Base-by-base conservation (phyloP, 2,797 vertebrate genomes). In the Salarias fasciatus region DNA sequence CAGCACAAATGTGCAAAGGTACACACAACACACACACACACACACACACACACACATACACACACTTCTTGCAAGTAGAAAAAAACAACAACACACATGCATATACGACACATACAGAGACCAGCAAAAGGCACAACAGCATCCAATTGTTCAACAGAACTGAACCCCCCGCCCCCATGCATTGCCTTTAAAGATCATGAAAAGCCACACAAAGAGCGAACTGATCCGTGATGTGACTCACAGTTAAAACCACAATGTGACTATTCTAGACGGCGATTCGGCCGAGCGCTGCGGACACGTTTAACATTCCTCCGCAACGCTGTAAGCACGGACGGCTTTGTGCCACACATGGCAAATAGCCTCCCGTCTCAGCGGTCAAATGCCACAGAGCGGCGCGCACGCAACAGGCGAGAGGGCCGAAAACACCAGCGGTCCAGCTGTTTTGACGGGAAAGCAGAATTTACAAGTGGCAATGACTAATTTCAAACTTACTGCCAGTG, bases 1-100 rank as follows among this genome's bases (percentile, higher is more conserved):
- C 77, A 63, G 53, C 71, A 79, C 67, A 55, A 84, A 72, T 66
- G 73, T 68, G 70, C 69, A 33, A 53, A 51, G 63, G 51, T 24
- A 69, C 52, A 75, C n/a, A n/a, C n/a, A n/a, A n/a, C n/a, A n/a
- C n/a, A n/a, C 46, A 82, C 55, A 60, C 53, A 62, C 37, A 43
- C 38, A 72, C 55, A 68, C 63, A 48, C 9, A 37, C 35, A 37
- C 35, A 37, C 35, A 10, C 35, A 38, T 36, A 38, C 36, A 11
- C 36, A 38, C 36, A 11, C 11, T 24, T 24, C 18, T 9, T 35
- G 33, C 5, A 6, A 35, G 33, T 35, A 1, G 6, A 35, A 33
- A 35, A 9, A 35, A 35, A 9, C 35, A 3, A 35, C 35, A 35
- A 38, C 36, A 11, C 36, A 38, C 11, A 38, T 11, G 10, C 11